Base-by-base conservation (phyloP, 2,113 vertebrate species). In the Brachyhypopomus gauderio region DNA sequence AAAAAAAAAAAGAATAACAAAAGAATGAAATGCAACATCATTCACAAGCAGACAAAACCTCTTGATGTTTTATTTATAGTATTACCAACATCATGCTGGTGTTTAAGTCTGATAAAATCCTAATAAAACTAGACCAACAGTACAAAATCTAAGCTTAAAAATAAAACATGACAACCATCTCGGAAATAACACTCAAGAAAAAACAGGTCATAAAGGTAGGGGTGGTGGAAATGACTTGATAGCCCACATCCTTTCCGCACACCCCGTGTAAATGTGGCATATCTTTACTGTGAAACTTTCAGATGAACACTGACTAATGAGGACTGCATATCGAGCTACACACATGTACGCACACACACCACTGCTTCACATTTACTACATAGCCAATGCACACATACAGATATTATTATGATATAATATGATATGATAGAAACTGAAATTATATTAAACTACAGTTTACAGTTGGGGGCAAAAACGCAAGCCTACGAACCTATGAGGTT, bases 201-300 rank as follows among this genome's bases (percentile, higher is more conserved):
- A 79, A 75, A 74, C 16, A 38, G 73, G 38, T 67, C 59, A 19
- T 2, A 4, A 41, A 16, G 20, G 4, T 52, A 70, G 4, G 6
- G 52, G 59, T 62, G 5, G 38, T 3, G 66, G 23, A 45, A 66
- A n/a, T 67, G 41, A 58, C 2, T 41, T 62, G 20, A 41, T 12
- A 30, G 75, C 23, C 78, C 81, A 78, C 84, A 81, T 87, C 86
- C 84, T 85, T 72, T 77, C 70, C 72, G 48, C 69, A 20, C 36
- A 56, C 74, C 72, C 76, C 48, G 75, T 80, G 63, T 64, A 62
- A 12, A 5, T 56, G 69, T 62, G 72, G 17, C 58, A 73, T 30
- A 62, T 27, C 41, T 55, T 55, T 38, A 63, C 36, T 19, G 20
- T 63, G 45, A 52, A 52, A 14, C 12, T 52, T 52, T 7, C 3